Evolutionary conservation across 2,797 vertebrate species (phyloP).

Genomic region (Manis crassicaudata): DNA sequence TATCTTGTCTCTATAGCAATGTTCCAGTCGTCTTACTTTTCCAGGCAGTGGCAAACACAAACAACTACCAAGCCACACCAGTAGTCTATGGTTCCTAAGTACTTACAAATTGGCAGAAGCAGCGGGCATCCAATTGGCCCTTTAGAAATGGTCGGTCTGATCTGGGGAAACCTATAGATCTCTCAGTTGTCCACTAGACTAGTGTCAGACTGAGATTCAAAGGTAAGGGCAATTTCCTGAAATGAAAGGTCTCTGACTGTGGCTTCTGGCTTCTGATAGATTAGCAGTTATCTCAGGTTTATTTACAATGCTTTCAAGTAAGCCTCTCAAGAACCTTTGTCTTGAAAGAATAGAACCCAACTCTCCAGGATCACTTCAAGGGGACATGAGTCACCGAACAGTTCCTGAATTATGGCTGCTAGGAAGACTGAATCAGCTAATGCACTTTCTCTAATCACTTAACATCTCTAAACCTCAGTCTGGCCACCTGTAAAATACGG

Average conservation of each 20-base stretch:
- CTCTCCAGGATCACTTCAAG: background rate
- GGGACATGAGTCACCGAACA: background rate
- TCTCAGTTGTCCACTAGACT: background rate
- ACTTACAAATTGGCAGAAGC: background rate
- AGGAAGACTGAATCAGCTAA: background rate
- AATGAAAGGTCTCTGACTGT: background rate
- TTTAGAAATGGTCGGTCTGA: constrained; percentile 1
- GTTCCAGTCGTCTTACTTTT: background rate
- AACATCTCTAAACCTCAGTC: background rate
- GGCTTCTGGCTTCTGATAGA: background rate
- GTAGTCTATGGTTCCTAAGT: background rate
- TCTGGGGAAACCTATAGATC: background rate
- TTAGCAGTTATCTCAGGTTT: background rate
- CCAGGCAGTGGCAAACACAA: background rate
- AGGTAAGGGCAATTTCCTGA: background rate
- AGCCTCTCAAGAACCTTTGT: background rate
- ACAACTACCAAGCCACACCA: background rate
- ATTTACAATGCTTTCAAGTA: background rate
- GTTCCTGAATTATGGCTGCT: background rate
- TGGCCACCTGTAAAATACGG: background rate
- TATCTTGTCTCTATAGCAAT: background rate
- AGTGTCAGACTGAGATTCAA: background rate
- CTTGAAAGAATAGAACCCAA: background rate
- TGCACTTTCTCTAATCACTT: background rate
- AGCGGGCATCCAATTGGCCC: background rate